phyloP scores from a whole-genome alignment of 1,140 invertebrate genomes.

The Aphelenchoides besseyi region DNA sequence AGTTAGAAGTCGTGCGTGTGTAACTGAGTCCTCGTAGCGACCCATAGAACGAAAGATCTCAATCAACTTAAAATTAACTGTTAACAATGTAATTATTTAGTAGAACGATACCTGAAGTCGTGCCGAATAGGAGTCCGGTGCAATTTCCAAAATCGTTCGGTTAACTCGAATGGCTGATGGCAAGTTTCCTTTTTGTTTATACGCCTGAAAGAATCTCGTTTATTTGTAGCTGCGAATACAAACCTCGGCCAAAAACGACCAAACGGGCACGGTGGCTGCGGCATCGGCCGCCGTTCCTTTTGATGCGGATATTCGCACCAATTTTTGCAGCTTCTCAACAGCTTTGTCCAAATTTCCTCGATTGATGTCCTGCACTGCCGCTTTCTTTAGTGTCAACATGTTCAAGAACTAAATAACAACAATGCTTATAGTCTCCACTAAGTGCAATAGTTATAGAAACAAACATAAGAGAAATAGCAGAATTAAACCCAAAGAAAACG shows the following conservation, averaged over 20 bases:
- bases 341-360: constrained; percentile 32
- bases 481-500: not conserved
- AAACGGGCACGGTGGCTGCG: constrained; percentile 20
- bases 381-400: constrained; percentile 36
- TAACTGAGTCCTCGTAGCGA: constrained; percentile 44
- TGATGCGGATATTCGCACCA: constrained; percentile 34
- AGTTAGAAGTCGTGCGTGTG: constrained; percentile 13
- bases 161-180: constrained; percentile 43
- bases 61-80: constrained; percentile 39
- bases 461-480: not conserved
- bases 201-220: constrained; percentile 37
- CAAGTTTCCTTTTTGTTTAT: constrained; percentile 47
- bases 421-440: too few relatives aligned
- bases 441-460: not conserved
- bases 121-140: constrained; percentile 30
- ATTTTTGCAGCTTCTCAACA: constrained; percentile 40
- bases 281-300: not conserved
- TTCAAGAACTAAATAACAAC: not conserved
- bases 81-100: not conserved
- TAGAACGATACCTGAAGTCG: constrained; percentile 34
- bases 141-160: constrained; percentile 34
- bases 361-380: constrained; percentile 37
- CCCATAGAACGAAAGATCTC: constrained; percentile 42
- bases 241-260: constrained; percentile 15
- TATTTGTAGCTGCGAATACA: not conserved